phyloP scores from a whole-genome alignment of 2,888 invertebrate species.

The Ophion ellenae region DNA sequence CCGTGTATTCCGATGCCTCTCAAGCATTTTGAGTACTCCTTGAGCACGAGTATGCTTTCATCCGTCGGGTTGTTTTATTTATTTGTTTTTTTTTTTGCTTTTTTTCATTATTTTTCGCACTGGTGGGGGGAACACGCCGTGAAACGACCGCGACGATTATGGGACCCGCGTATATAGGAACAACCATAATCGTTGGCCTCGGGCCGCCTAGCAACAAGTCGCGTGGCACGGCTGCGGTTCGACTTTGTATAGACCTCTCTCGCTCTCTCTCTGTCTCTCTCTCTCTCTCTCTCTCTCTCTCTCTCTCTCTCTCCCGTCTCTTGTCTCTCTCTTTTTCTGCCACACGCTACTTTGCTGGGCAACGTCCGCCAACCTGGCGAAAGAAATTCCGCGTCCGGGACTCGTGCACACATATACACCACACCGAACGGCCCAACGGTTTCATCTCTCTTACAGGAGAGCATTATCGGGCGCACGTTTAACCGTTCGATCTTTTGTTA shows the following conservation, averaged over 20 bases:
- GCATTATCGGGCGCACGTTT: neutral
- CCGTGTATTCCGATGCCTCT: too few species aligned
- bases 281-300: neutral
- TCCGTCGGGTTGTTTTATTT: slow-evolving; percentile 33
- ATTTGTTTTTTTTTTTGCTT: slow-evolving; percentile 5
- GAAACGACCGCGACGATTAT: slow-evolving; percentile 49
- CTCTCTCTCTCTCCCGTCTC: neutral
- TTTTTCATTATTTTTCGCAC: slow-evolving; percentile 7
- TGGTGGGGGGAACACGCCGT: slow-evolving; percentile 29
- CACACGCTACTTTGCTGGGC: slow-evolving; percentile 58
- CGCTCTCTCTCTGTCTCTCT: neutral
- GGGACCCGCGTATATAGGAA: slow-evolving; percentile 55
- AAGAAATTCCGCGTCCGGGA: slow-evolving; percentile 40
- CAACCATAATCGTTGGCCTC: slow-evolving; percentile 74
- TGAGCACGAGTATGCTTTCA: neutral
- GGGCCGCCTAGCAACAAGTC: slow-evolving; percentile 76
- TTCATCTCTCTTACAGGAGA: slow-evolving; percentile 23
- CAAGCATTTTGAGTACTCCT: too few species aligned
- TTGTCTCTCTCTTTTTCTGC: slow-evolving; percentile 3
- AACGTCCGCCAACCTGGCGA: slow-evolving; percentile 64
- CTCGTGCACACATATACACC: slow-evolving; percentile 8
- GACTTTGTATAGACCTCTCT: slow-evolving; percentile 12
- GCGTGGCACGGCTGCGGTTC: slow-evolving; percentile 48
- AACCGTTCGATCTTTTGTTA: slow-evolving; percentile 28
- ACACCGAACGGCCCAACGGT: slow-evolving; percentile 19